Evolutionary conservation across 2,113 vertebrate species (phyloP).

Genomic region (Haemorhous mexicanus): DNA sequence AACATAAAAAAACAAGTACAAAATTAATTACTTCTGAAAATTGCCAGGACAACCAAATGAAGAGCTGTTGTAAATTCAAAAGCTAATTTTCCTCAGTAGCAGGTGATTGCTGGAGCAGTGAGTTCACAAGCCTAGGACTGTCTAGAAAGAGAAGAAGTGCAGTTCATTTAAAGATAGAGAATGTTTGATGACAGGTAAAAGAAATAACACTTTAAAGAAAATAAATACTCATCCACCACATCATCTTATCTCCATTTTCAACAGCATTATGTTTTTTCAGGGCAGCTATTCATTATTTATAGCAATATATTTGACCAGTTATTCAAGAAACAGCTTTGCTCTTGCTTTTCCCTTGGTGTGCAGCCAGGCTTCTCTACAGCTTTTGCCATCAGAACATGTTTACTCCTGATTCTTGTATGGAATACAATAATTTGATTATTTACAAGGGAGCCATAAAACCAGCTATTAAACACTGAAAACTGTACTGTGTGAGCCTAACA

Average conservation of each 20-base stretch:
- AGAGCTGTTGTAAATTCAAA: not conserved
- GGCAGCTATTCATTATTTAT: not conserved
- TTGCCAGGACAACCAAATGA: not conserved
- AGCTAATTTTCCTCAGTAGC: not conserved
- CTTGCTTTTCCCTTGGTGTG: not conserved
- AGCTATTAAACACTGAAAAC: not conserved
- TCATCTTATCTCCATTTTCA: not conserved
- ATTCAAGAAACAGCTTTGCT: not conserved
- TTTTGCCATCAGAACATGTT: not conserved
- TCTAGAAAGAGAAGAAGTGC: not conserved
- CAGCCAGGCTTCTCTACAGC: not conserved
- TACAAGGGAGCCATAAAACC: not conserved
- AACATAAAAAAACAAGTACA: not conserved
- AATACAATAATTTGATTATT: not conserved
- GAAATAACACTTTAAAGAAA: not conserved
- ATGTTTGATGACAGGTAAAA: not conserved
- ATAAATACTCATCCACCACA: not conserved
- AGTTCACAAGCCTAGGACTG: not conserved
- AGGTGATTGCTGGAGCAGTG: not conserved
- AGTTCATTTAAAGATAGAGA: not conserved
- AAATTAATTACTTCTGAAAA: not conserved
- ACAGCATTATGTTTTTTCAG: not conserved
- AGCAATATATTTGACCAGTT: not conserved
- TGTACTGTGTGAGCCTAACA: not conserved
- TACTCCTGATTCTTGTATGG: not conserved